phyloP scores from a whole-genome alignment of 2,797 vertebrate species.

The Hapalemur alaotrensis region DNA sequence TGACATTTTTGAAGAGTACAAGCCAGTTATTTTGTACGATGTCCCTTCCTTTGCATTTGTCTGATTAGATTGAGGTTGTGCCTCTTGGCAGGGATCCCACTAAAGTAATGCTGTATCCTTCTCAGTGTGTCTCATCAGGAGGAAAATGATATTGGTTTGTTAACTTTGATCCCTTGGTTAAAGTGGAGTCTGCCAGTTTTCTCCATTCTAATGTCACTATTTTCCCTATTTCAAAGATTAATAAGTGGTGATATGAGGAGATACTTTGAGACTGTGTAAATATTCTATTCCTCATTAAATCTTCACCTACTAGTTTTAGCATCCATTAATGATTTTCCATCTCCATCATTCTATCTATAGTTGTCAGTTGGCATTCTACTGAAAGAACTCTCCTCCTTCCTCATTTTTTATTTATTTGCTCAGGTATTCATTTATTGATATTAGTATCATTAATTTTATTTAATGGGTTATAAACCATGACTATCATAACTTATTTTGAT shows the following conservation, averaged over 20 bases:
- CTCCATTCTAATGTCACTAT: background rate
- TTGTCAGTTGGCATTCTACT: background rate
- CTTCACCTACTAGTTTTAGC: background rate
- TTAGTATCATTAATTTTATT: slow-evolving; percentile 5
- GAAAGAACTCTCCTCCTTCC: background rate
- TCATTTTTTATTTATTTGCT: slow-evolving; percentile 23
- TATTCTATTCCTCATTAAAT: slow-evolving; percentile 8
- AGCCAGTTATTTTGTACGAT: background rate
- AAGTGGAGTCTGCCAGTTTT: background rate
- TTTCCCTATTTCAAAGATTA: background rate
- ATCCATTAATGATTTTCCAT: background rate
- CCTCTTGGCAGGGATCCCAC: background rate
- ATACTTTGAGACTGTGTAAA: background rate
- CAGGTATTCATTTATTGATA: background rate
- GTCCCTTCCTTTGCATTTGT: background rate
- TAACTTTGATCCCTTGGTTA: background rate
- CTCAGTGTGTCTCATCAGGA: background rate
- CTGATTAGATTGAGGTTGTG: background rate
- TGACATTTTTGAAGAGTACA: slow-evolving; percentile 5
- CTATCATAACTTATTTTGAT: background rate
- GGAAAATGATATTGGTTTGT: background rate
- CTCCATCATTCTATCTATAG: background rate
- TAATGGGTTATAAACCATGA: background rate
- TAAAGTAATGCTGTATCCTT: background rate
- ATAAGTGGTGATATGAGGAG: background rate